A percentile compares a stretch with the other conserved stretches of the same genome.
Evolutionary conservation across 2,113 vertebrate genomes (phyloP).

Genomic region (Oncorhynchus nerka): DNA sequence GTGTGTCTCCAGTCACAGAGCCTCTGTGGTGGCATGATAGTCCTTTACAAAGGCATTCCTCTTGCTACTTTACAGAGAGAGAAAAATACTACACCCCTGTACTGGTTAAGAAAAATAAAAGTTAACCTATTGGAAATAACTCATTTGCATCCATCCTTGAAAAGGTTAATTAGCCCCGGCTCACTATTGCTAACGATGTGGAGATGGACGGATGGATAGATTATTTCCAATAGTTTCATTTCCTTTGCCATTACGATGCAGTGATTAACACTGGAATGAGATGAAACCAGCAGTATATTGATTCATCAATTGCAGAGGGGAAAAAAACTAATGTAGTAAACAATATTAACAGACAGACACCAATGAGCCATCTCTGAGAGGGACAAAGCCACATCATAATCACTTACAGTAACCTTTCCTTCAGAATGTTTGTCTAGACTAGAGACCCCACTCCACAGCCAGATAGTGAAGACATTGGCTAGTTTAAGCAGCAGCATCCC

Average conservation of each 20-base stretch:
- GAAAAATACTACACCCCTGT: constrained; percentile 9
- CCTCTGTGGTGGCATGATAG: constrained; percentile 30
- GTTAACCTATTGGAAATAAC: constrained; percentile 53
- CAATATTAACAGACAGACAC: neutral
- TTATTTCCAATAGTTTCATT: neutral
- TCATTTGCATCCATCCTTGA: constrained; percentile 53
- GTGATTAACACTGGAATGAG: neutral
- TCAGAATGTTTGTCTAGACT: no score
- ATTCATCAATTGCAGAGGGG: neutral
- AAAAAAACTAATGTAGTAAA: neutral
- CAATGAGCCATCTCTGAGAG: neutral
- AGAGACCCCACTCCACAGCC: neutral
- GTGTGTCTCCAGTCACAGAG: constrained; percentile 37
- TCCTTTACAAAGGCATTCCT: constrained; percentile 42
- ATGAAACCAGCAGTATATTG: neutral
- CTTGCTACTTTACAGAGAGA: constrained; percentile 10
- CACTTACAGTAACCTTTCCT: no score
- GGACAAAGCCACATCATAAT: no score
- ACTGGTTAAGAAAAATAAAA: constrained; percentile 24
- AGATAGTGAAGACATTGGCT: neutral
- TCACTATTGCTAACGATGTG: constrained; percentile 42
- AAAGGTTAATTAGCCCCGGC: constrained; percentile 61
- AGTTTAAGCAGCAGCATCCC: neutral
- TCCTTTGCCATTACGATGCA: constrained; percentile 12
- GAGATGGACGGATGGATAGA: neutral